A percentile compares a stretch with the other conserved stretches of the same genome.
Evolutionary conservation across 2,888 invertebrate species (phyloP).

Genomic region (Desoria tigrina): DNA sequence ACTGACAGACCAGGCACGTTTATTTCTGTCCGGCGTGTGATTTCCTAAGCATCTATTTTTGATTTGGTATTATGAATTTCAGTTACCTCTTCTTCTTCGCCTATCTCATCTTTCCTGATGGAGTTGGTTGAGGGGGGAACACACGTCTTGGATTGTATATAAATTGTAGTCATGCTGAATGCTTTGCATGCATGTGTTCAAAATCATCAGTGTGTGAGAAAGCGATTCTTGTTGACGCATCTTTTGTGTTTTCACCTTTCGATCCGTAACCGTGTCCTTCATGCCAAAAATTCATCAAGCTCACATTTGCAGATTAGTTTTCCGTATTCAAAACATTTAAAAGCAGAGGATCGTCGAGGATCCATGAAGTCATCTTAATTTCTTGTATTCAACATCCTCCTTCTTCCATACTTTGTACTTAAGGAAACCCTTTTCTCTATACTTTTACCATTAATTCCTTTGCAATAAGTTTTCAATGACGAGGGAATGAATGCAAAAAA

Average conservation of each 20-base stretch:
- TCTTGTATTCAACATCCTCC: no score
- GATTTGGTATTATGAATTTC: not conserved
- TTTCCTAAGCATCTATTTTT: not conserved
- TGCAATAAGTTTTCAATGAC: no score
- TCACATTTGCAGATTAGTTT: slow-evolving; percentile 1
- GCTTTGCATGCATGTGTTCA: slow-evolving; percentile 3
- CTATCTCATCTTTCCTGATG: no score
- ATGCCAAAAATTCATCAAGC: slow-evolving; percentile 3
- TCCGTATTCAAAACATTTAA: slow-evolving; percentile 1
- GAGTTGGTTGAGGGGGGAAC: no score
- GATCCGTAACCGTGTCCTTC: slow-evolving; percentile 1
- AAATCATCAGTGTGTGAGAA: not conserved
- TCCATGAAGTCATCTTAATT: no score
- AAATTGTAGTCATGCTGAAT: not conserved
- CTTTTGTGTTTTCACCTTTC: slow-evolving; percentile 1
- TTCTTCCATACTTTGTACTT: no score
- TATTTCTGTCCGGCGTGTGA: not conserved
- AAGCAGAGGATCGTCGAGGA: no score
- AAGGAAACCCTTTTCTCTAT: no score
- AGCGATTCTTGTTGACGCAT: slow-evolving; percentile 3
- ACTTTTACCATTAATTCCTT: no score
- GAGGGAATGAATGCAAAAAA: no score
- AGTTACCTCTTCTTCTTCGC: not conserved
- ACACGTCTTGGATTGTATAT: not conserved
- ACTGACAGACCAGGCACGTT: not conserved